Evolutionary conservation across 2,113 vertebrate species (phyloP).

Genomic region (Pontoporia blainvillei): DNA sequence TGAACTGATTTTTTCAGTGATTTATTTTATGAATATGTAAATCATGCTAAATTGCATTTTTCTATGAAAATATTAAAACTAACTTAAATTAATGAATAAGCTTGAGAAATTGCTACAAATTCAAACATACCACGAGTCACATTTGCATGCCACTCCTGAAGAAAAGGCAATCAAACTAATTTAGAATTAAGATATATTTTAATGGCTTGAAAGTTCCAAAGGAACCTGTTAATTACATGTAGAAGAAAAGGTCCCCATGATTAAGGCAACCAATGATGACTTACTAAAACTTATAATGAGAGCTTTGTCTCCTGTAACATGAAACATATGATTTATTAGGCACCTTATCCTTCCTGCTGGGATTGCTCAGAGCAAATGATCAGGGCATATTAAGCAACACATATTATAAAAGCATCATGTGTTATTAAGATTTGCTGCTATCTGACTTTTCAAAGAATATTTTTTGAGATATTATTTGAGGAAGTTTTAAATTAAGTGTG

Average conservation of each 20-base stretch:
- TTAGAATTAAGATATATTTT: slow-evolving; percentile 54
- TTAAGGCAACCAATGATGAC: slow-evolving; percentile 32
- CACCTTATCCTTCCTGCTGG: slow-evolving; percentile 48
- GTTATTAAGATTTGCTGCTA: slow-evolving; percentile 17
- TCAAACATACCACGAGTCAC: slow-evolving; percentile 40
- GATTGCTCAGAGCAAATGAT: slow-evolving; percentile 40
- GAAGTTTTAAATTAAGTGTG: slow-evolving; percentile 39
- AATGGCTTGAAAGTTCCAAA: slow-evolving; percentile 42
- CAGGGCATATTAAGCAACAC: not conserved
- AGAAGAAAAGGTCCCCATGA: slow-evolving; percentile 21
- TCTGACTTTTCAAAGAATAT: slow-evolving; percentile 45
- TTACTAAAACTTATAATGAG: slow-evolving; percentile 25
- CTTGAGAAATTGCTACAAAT: not conserved
- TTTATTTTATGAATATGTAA: slow-evolving; percentile 71
- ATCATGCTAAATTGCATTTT: slow-evolving; percentile 61
- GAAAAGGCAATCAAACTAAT: slow-evolving; percentile 53
- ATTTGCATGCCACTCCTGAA: slow-evolving; percentile 10
- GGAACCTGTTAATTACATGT: slow-evolving; percentile 49
- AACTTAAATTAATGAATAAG: slow-evolving; percentile 59
- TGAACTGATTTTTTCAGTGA: slow-evolving; percentile 63
- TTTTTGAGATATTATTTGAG: slow-evolving; percentile 12
- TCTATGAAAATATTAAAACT: slow-evolving; percentile 68
- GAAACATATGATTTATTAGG: slow-evolving; percentile 49
- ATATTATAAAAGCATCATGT: slow-evolving; percentile 20
- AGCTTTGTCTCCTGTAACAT: slow-evolving; percentile 46